phyloP scores from a whole-genome alignment of 2,888 invertebrate genomes.

The Macrosoma leucophasiata region DNA sequence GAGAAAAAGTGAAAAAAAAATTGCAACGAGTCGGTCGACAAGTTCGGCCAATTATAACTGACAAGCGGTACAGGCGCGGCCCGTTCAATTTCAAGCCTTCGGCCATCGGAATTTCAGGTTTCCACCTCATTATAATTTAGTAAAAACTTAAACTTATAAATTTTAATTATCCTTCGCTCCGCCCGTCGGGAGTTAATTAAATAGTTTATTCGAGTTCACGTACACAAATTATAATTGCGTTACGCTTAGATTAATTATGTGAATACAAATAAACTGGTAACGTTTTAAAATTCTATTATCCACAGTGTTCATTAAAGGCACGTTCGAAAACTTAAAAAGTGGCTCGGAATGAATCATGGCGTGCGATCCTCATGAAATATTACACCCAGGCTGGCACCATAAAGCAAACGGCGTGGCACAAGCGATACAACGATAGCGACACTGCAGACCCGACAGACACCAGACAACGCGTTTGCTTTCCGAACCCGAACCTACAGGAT shows the following conservation, averaged over 20 bases:
- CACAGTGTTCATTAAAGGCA: conserved; percentile 62
- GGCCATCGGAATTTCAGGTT: no score
- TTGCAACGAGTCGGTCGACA: conserved; percentile 61
- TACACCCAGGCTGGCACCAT: conserved; percentile 72
- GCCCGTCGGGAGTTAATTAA: no score
- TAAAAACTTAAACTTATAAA: no score
- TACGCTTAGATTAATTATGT: conserved; percentile 18
- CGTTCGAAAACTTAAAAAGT: conserved; percentile 69
- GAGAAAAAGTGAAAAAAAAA: conserved; percentile 63
- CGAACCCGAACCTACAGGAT: conserved; percentile 47
- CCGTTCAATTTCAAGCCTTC: conserved; percentile 53
- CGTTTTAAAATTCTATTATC: conserved; percentile 53
- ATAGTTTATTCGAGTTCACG: conserved; percentile 20
- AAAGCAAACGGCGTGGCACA: conserved; percentile 73
- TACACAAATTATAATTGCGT: conserved; percentile 17
- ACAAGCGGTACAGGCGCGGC: conserved; percentile 65
- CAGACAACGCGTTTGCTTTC: conserved; percentile 58
- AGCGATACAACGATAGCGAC: conserved; percentile 75
- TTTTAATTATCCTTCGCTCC: no score
- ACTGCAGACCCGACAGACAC: conserved; percentile 67
- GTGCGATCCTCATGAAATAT: conserved; percentile 74
- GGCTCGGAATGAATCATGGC: conserved; percentile 70
- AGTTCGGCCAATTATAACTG: conserved; percentile 76
- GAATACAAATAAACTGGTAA: conserved; percentile 25
- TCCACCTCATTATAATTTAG: no score